Evolutionary conservation across 2,888 invertebrate species (phyloP).

Genomic region (Morpho helenor): DNA sequence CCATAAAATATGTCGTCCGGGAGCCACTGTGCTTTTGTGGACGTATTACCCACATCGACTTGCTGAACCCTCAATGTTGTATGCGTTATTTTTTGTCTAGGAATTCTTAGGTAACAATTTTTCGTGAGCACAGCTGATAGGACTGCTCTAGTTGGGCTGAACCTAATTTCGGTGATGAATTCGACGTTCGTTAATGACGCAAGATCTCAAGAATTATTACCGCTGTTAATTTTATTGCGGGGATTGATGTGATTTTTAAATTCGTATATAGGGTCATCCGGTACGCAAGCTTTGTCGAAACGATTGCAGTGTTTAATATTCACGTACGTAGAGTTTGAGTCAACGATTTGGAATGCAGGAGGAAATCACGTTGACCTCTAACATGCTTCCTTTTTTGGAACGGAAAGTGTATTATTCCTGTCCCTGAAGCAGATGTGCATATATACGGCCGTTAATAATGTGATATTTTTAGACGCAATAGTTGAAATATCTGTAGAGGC

Average conservation of each 20-base stretch:
- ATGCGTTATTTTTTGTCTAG: too few relatives aligned
- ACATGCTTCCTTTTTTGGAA: slow-evolving; percentile 62
- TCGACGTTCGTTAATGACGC: slow-evolving; percentile 52
- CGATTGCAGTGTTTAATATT: slow-evolving; percentile 62
- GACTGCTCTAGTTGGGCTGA: slow-evolving; percentile 8
- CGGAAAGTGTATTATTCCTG: slow-evolving; percentile 46
- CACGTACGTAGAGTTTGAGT: slow-evolving; percentile 54
- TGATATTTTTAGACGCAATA: neutral
- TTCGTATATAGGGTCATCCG: slow-evolving; percentile 60
- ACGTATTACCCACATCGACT: too few relatives aligned
- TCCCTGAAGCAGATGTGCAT: slow-evolving; percentile 25
- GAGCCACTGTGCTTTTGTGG: too few relatives aligned
- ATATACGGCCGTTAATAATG: slow-evolving; percentile 31
- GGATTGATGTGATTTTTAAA: slow-evolving; percentile 49
- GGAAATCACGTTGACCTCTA: slow-evolving; percentile 72
- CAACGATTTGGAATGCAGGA: slow-evolving; percentile 68
- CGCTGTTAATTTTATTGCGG: slow-evolving; percentile 43
- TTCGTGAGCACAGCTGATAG: too few relatives aligned
- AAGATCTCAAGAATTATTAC: slow-evolving; percentile 46
- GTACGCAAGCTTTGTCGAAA: slow-evolving; percentile 52
- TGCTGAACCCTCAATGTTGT: too few relatives aligned
- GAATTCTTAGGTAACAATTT: too few relatives aligned
- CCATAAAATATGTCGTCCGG: too few relatives aligned
- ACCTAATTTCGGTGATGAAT: slow-evolving; percentile 49
- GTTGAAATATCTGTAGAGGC: too few relatives aligned